Conservation (phyloP, 2,888 invertebrate genomes). For the Amblyjoppa proteus region DNA sequence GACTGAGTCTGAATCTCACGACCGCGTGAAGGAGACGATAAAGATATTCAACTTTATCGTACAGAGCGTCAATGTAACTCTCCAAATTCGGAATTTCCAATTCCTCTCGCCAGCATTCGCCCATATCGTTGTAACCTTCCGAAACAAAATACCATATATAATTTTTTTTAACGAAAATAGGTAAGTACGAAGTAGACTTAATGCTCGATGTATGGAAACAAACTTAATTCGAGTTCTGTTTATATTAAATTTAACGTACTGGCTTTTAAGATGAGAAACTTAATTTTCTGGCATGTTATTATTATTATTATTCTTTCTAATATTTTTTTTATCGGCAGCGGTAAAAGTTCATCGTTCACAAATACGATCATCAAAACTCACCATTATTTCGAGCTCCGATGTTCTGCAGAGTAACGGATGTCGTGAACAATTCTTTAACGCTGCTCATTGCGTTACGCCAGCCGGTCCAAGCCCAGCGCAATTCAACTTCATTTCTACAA, state of each 20-base stretch:
- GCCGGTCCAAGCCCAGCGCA: constrained; percentile 88
- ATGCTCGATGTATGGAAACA: too few species aligned
- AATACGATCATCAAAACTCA: constrained; percentile 77
- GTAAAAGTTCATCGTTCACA: constrained; percentile 2
- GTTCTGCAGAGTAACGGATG: constrained; percentile 88
- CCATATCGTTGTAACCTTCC: constrained; percentile 88
- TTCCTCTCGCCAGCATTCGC: constrained; percentile 89
- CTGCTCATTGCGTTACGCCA: constrained; percentile 89
- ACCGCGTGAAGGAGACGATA: constrained; percentile 91
- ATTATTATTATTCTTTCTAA: background rate
- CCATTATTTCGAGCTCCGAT: constrained; percentile 88
- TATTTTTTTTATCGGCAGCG: background rate
- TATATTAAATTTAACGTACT: too few species aligned
- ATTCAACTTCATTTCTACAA: constrained; percentile 84
- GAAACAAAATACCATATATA: background rate
- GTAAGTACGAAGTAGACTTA: too few species aligned
- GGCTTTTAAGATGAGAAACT: background rate
- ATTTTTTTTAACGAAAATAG: background rate
- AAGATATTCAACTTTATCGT: constrained; percentile 87
- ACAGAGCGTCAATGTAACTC: constrained; percentile 86
- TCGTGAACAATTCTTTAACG: constrained; percentile 86
- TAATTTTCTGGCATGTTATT: background rate
- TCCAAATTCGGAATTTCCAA: constrained; percentile 88
- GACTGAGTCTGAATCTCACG: constrained; percentile 87
- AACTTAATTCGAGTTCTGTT: too few species aligned